Base-by-base conservation (phyloP, 1,140 invertebrate genomes). In the Hesperophylax magnus region DNA sequence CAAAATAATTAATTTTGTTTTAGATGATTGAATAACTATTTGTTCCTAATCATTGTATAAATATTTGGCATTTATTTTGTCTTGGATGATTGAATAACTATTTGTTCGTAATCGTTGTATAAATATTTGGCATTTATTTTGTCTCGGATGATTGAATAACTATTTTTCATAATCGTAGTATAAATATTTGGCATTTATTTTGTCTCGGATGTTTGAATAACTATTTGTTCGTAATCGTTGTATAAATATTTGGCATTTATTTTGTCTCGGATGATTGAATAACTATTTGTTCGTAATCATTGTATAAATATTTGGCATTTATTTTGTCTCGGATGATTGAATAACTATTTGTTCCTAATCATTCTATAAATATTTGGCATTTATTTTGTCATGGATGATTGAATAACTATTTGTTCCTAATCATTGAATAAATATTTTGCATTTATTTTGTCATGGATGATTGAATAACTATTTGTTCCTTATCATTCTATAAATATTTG, bases 61-160 rank as follows among this genome's bases (percentile, higher is more conserved):
- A 31, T 31, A 31, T 31, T 31, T 31, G n/a, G 31, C 31, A 31
- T 31, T 27, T 31, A 54, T 75, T 75, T 24, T 8, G 72, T 77
- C 75, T 77, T 77, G 56, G 56, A 63, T 63, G 60, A 63, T 63
- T 47, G 24, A 63, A 31, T 76, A 60, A 77, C 75, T 61, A 60
- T 39, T 61, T 65, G 2, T 77, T 63, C 7, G 2, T 7, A n/a
- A n/a, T 7, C 7, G 7, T 31, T 7, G 31, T 7, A 31, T 7
- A 31, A 31, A 31, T 31, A 31, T 31, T 31, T 31, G n/a, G 31
- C 31, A 31, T 31, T 27, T 31, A 54, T 75, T 75, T 24, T 8
- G 71, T 77, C 75, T 77, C 61, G 56, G 56, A 61, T 61, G 58
- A 77, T 61, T 61, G 47, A 61, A 31, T 75, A 58, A 77, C 75